Base-by-base conservation (phyloP, 2,797 vertebrate genomes). In the Masticophis lateralis region DNA sequence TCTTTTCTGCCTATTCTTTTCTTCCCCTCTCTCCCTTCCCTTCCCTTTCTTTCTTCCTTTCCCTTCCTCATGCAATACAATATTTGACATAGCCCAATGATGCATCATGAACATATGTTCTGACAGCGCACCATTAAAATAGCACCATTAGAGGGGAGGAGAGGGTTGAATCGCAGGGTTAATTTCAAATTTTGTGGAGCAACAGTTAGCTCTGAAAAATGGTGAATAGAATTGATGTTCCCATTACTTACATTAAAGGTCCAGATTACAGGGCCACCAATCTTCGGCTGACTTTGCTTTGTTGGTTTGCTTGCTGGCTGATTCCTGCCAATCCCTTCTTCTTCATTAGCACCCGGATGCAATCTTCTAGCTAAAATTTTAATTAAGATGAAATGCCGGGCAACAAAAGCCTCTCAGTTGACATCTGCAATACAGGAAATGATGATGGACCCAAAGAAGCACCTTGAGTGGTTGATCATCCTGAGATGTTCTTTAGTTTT, bases 401-500 rank as follows among this genome's bases (percentile, higher is more conserved):
- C 32, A 89, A 89, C 43, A n/a, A 83, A 69, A 60, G 28, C 88
- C 66, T 63, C 37, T 90, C 74, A 88, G 86, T 92, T 94, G 95
- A 12, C 88, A 93, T 93, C 89, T 94, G 63, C 43, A 87, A 88
- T 90, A 89, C 5, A 22, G 47, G 27, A 60, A 66, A 86, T 86
- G 90, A 93, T 89, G 55, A 51, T 51, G 47, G 16, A 91, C 55
- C 66, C 0, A 5, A 37, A 66, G 56, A 60, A 86, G 11, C 28
- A 91, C 51, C 18, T 57, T 89, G n/a, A 90, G 5, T 2, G 55
- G 11, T 89, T 25, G 14, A 63, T 2, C 47, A 8, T 57, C 74
- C 10, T 87, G 94, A 96, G 90, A 89, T 37, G 59, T 11, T 69
- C 37, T 94, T n/a, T n/a, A n/a, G n/a, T n/a, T n/a, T n/a, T n/a